Evolutionary conservation across 2,797 vertebrate genomes (phyloP).

Genomic region (Octomys mimax): DNA sequence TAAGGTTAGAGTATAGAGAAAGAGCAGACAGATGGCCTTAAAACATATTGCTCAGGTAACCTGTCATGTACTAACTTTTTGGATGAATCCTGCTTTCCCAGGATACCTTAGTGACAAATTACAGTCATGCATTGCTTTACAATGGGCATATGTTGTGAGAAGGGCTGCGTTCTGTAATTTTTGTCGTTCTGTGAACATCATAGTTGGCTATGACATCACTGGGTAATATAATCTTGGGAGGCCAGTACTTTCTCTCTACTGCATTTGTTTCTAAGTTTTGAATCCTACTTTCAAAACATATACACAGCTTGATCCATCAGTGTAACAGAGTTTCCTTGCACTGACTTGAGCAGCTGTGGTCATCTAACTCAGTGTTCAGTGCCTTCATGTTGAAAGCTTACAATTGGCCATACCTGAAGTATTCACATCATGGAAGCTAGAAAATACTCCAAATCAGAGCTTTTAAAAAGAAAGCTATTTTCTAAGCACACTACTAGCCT

Average conservation of each 20-base stretch:
- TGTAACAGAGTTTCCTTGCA: not conserved
- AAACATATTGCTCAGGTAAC: not conserved
- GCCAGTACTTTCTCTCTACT: not conserved
- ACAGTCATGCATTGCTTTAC: not conserved
- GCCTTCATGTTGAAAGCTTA: not conserved
- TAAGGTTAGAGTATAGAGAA: not conserved
- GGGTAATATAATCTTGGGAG: too few relatives aligned
- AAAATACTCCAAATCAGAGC: not conserved
- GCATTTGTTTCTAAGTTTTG: not conserved
- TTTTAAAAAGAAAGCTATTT: not conserved
- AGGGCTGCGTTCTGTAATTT: not conserved
- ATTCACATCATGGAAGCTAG: not conserved
- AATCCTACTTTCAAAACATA: too few relatives aligned
- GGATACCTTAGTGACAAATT: not conserved
- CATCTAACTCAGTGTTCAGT: not conserved
- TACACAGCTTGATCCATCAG: not conserved
- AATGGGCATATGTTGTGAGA: not conserved
- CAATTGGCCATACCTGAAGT: not conserved
- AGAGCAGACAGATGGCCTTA: not conserved
- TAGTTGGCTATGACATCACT: too few relatives aligned
- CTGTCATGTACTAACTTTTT: constrained; percentile 2
- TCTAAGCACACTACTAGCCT: not conserved
- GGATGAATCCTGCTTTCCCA: constrained; percentile 2
- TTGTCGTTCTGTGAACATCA: not conserved
- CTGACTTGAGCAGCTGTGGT: not conserved